phyloP scores from a whole-genome alignment of 2,888 invertebrate species.

The Busseola fusca region DNA sequence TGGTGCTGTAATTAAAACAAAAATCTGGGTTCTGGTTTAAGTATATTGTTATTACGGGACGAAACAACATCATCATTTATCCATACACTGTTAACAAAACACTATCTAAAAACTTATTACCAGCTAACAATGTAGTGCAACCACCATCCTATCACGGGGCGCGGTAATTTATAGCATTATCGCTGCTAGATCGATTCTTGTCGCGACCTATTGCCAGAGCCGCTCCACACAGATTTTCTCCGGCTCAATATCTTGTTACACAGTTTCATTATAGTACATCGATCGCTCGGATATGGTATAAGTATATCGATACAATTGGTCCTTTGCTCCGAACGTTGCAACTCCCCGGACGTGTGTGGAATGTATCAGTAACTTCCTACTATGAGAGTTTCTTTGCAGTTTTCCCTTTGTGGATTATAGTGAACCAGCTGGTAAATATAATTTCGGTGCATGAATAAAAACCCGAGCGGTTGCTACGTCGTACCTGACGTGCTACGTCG shows the following conservation, averaged over 20 bases:
- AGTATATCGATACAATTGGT: slow-evolving; percentile 50
- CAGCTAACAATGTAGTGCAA: background rate
- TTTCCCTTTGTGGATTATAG: slow-evolving; percentile 35
- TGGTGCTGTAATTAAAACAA: slow-evolving; percentile 2
- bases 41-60: background rate
- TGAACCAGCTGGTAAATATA: slow-evolving; percentile 16
- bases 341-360: slow-evolving; percentile 51
- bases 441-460: slow-evolving; percentile 25
- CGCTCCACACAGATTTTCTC: slow-evolving; percentile 16
- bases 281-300: slow-evolving; percentile 35
- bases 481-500: slow-evolving; percentile 6
- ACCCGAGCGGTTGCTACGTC: slow-evolving; percentile 7
- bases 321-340: slow-evolving; percentile 54
- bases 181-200: background rate
- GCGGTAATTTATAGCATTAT: slow-evolving; percentile 10
- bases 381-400: slow-evolving; percentile 40
- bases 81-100: background rate
- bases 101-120: background rate
- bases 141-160: background rate
- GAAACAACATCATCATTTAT: background rate
- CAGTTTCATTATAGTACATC: slow-evolving; percentile 41
- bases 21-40: background rate
- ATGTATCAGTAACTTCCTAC: slow-evolving; percentile 47
- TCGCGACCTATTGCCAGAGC: background rate
- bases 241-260: slow-evolving; percentile 31